Conservation (phyloP, 1,140 invertebrate genomes). For the Eupristina koningsbergeri region DNA sequence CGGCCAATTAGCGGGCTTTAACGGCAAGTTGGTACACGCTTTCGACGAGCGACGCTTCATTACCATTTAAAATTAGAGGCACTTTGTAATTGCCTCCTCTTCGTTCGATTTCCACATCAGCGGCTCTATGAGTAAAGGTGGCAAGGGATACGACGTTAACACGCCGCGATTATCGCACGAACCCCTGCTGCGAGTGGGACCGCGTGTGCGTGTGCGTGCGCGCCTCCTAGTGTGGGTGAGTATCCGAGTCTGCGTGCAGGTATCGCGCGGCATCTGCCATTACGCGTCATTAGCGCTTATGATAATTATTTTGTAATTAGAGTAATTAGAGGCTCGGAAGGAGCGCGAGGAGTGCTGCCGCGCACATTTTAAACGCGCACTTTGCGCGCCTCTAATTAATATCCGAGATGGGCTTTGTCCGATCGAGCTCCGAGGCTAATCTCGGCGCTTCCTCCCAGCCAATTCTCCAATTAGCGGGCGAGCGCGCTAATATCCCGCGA, state of each 20-base stretch:
- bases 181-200: too few relatives aligned
- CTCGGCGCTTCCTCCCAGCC: too few relatives aligned
- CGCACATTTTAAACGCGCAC: too few relatives aligned
- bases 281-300: background rate
- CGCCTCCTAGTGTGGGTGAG: too few relatives aligned
- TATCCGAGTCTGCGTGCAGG: too few relatives aligned
- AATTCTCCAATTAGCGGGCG: too few relatives aligned
- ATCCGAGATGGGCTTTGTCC: too few relatives aligned
- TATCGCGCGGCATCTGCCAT: background rate
- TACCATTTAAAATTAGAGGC: constrained; percentile 43
- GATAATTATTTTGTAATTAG: background rate
- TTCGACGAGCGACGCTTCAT: constrained; percentile 29
- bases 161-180: background rate
- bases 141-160: background rate
- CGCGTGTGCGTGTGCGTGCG: too few relatives aligned
- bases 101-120: background rate
- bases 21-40: background rate
- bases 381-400: too few relatives aligned
- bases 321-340: too few relatives aligned
- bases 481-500: too few relatives aligned
- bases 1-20: constrained; percentile 39
- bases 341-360: background rate
- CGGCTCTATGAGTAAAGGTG: background rate
- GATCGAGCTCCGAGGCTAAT: too few relatives aligned
- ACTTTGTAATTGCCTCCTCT: constrained; percentile 10